A percentile compares a stretch with the other conserved stretches of the same genome.
Conservation (phyloP, 2,888 invertebrate species). For the Leptinotarsa tumamoca region DNA sequence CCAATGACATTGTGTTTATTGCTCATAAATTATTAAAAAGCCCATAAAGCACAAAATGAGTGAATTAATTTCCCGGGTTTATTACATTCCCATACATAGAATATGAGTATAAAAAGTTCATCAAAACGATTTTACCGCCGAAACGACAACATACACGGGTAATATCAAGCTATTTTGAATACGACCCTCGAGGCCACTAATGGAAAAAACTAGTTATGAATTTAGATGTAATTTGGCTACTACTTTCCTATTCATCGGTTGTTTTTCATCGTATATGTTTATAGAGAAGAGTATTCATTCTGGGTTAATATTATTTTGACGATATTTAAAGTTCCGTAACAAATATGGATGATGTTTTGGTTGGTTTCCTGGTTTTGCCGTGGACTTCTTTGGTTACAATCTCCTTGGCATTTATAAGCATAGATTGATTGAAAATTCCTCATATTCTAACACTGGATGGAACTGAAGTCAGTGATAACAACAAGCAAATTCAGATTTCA, state of each 20-base stretch:
- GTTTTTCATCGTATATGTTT: not conserved
- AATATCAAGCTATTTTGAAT: slow-evolving; percentile 11
- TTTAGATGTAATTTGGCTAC: slow-evolving; percentile 11
- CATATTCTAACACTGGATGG: too few relatives aligned
- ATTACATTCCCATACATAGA: slow-evolving; percentile 17
- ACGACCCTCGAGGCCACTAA: not conserved
- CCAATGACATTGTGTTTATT: slow-evolving; percentile 24
- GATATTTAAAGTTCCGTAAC: not conserved
- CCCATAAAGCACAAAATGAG: slow-evolving; percentile 13
- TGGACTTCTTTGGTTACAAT: too few relatives aligned
- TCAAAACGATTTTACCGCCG: slow-evolving; percentile 9
- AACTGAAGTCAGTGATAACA: too few relatives aligned
- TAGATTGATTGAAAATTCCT: too few relatives aligned
- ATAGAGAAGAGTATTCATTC: not conserved
- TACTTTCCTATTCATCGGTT: slow-evolving; percentile 8
- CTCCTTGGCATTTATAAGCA: too few relatives aligned
- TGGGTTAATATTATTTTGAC: not conserved
- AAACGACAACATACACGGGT: not conserved
- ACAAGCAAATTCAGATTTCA: too few relatives aligned
- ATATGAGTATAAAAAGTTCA: slow-evolving; percentile 23
- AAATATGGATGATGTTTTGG: not conserved
- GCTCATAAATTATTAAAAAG: slow-evolving; percentile 20
- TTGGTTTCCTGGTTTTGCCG: too few relatives aligned
- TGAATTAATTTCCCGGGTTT: slow-evolving; percentile 18
- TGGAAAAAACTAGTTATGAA: slow-evolving; percentile 5